Base-by-base conservation (phyloP, 2,113 vertebrate species). In the Sisor rabdophorus region DNA sequence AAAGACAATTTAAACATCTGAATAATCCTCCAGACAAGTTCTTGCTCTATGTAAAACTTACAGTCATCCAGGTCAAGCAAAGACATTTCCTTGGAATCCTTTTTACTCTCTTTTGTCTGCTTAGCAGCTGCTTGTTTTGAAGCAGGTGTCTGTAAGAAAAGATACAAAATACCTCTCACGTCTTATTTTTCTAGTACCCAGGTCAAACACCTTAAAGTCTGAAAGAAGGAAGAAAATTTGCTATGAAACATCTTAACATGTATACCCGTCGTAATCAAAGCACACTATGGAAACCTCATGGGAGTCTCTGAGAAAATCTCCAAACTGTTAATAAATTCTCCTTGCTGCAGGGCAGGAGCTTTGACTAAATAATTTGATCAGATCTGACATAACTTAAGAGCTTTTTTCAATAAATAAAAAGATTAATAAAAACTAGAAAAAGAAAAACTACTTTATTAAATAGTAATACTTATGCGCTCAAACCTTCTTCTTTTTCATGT, bases 51-150 rank as follows among this genome's bases (percentile, higher is more conserved):
- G 68, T 70, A 13, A 30, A 32, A 92, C 96, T 95, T 87, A 99
- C 97, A 98, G 71, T 98, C 97, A 76, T 98, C 97, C 17, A 99
- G 91, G 81, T 99, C 97, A 0, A 98, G 93, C 65, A 99, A 86
- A 64, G 97, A 99, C 89, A 99, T 93, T 87, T 98, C 97, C 84
- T 94, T 95, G 83, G 91, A 80, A 74, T 91, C 88, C 22, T 90
- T 90, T 84, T 89, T 91, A 79, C 81, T 72, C 26, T 91, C 87
- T 73, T 89, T 91, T 82, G 89, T 70, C 10, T 88, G 84, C 81
- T 91, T 94, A 0, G 89, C 56, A 1, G 85, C 30, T 0, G 89
- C 86, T 84, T 89, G 86, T 84, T 91, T 96, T 61, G 91, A 85
- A 65, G 82, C 79, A 48, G 80, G 70, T 0, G 76, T 65, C 90